phyloP scores from a whole-genome alignment of 2,797 vertebrate species.

The Buphagus erythrorhynchus region DNA sequence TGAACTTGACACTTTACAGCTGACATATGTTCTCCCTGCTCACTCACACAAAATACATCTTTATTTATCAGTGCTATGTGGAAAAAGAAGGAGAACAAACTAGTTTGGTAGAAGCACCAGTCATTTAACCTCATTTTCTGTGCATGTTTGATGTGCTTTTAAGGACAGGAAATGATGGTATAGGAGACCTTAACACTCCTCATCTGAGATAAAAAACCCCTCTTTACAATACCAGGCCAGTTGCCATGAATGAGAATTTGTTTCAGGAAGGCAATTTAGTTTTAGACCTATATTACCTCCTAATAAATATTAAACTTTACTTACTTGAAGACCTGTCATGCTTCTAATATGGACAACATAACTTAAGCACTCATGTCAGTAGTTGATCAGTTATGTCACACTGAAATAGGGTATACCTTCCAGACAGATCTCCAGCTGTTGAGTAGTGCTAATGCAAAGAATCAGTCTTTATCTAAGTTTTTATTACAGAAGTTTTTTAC shows the following conservation, averaged over 20 bases:
- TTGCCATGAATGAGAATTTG: neutral
- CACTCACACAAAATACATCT: neutral
- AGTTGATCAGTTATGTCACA: neutral
- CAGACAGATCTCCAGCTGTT: neutral
- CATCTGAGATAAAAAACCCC: neutral
- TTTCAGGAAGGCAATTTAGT: neutral
- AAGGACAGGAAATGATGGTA: neutral
- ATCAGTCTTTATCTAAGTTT: neutral
- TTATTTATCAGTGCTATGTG: neutral
- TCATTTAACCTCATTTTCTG: neutral
- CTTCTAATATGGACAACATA: neutral
- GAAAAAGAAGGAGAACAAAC: neutral
- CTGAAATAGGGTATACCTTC: neutral
- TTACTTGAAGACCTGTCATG: neutral
- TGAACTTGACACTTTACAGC: neutral
- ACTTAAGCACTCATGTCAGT: neutral
- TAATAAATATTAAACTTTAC: neutral
- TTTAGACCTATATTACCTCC: neutral
- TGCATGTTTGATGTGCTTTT: neutral
- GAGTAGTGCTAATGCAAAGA: neutral
- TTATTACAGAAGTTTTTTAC: neutral
- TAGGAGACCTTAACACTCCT: neutral
- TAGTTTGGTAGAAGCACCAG: neutral
- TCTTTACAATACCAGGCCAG: neutral
- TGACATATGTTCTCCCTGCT: neutral